These are phyloP conservation scores for Oryzaephilus surinamensis DNA, from an alignment of 1,140 invertebrate species.

Conservation along the genomic window DNA sequence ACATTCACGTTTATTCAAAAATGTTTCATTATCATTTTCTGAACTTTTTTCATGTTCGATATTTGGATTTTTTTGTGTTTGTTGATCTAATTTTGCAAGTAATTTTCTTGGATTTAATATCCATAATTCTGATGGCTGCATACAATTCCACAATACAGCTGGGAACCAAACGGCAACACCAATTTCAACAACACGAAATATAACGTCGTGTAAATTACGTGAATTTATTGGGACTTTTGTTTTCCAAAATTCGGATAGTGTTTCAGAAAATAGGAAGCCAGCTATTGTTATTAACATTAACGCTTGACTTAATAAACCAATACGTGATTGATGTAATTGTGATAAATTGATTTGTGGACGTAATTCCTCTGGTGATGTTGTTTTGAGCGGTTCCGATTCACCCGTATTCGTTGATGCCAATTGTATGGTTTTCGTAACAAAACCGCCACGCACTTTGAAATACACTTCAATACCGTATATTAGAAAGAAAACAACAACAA, in stretches of 20 bases:
- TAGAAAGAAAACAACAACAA: conserved; percentile 86
- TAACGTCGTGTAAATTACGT: conserved; percentile 82
- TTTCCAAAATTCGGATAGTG: conserved; percentile 85
- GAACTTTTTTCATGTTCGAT: not conserved
- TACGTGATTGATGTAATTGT: conserved; percentile 81
- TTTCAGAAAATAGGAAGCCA: conserved; percentile 81
- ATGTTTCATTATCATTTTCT: conserved; percentile 35
- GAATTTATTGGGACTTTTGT: conserved; percentile 81
- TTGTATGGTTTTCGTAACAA: conserved; percentile 34
- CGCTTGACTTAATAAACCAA: conserved; percentile 80
- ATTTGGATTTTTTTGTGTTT: conserved; percentile 7
- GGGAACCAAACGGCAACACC: conserved; percentile 93
- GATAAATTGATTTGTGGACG: conserved; percentile 61
- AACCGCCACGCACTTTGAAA: conserved; percentile 59
- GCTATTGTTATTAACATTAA: conserved; percentile 75
- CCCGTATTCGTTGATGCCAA: conserved; percentile 9
- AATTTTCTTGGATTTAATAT: conserved; percentile 84
- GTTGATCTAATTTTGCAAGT: conserved; percentile 50
- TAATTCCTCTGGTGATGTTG: conserved; percentile 17
- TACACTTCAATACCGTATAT: conserved; percentile 93
- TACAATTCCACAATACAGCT: conserved; percentile 90
- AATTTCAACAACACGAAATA: conserved; percentile 84
- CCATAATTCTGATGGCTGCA: conserved; percentile 89
- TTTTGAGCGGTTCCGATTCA: conserved; percentile 32
- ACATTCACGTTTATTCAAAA: conserved; percentile 56